A percentile compares a stretch with the other conserved stretches of the same genome.
Conservation (phyloP, 2,113 vertebrate species). For the Cichladusa arquata region DNA sequence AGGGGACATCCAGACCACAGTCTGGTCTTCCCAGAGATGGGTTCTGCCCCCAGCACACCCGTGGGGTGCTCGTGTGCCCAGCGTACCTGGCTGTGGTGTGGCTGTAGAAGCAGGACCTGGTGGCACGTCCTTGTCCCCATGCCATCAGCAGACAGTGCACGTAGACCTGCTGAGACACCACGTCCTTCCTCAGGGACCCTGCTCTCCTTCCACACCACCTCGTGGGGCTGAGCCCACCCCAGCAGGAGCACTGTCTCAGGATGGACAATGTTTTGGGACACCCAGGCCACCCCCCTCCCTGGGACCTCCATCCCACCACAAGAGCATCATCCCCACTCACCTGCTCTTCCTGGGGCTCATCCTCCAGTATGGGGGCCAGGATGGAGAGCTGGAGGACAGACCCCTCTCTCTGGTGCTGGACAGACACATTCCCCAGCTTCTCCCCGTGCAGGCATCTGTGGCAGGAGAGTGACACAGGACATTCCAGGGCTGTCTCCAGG, state of each 20-base stretch:
- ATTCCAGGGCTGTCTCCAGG: background rate
- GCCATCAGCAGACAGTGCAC: conserved; percentile 31
- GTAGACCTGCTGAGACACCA: background rate
- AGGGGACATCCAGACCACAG: fast-evolving
- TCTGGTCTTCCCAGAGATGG: too few species aligned
- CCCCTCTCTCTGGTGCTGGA: background rate
- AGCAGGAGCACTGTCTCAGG: background rate
- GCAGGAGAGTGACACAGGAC: background rate
- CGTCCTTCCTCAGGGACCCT: background rate
- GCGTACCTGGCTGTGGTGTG: background rate
- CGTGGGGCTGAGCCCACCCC: background rate
- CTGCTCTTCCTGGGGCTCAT: background rate
- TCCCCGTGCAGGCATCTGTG: background rate
- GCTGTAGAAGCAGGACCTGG: conserved; percentile 45
- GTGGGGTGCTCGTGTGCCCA: fast-evolving
- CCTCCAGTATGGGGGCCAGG: background rate
- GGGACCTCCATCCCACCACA: background rate
- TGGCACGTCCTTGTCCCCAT: background rate
- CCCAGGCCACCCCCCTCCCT: background rate
- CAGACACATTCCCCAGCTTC: background rate
- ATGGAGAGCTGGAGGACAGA: background rate
- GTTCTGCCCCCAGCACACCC: background rate
- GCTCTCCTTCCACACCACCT: background rate
- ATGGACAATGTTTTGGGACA: background rate
- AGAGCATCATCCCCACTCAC: background rate